Conservation (phyloP, 2,888 invertebrate species). For the Cinara cedri region DNA sequence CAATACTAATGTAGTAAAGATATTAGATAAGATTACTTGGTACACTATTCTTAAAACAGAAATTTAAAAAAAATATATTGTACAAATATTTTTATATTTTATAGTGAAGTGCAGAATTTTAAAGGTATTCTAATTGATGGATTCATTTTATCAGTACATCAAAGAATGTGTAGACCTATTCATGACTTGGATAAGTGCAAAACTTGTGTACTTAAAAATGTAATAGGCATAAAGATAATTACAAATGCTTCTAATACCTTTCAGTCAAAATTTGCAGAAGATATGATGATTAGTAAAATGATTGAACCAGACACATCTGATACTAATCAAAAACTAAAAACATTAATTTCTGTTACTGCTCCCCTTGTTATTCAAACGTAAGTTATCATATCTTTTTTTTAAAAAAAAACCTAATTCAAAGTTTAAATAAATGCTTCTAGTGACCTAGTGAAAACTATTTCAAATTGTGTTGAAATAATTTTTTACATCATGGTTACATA, state of each 20-base stretch:
- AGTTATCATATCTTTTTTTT: not conserved
- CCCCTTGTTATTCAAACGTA: slow-evolving; percentile 39
- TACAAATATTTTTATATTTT: slow-evolving; percentile 15
- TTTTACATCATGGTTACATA: too few relatives aligned
- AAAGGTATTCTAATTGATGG: slow-evolving; percentile 29
- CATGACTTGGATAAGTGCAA: slow-evolving; percentile 13
- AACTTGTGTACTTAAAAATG: slow-evolving; percentile 13
- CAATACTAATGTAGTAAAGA: slow-evolving; percentile 14
- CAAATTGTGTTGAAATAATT: too few relatives aligned
- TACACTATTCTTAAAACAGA: slow-evolving; percentile 6
- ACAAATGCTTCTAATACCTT: slow-evolving; percentile 5
- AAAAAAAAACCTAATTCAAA: too few relatives aligned
- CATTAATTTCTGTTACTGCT: slow-evolving; percentile 17
- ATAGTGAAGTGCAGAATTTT: slow-evolving; percentile 3
- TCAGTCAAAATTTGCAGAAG: slow-evolving; percentile 43
- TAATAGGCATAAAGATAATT: slow-evolving; percentile 22
- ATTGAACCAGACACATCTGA: slow-evolving; percentile 7
- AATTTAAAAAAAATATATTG: not conserved
- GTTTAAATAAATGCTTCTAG: too few relatives aligned
- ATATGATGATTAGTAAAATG: slow-evolving; percentile 30
- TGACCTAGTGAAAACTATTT: too few relatives aligned
- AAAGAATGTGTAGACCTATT: slow-evolving; percentile 42
- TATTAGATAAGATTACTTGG: slow-evolving; percentile 24
- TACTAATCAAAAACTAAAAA: slow-evolving; percentile 6
- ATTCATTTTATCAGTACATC: slow-evolving; percentile 35